These are phyloP conservation scores for Sebastes diploproa DNA, from an alignment of 2,797 vertebrate species.

Conservation along the genomic window DNA sequence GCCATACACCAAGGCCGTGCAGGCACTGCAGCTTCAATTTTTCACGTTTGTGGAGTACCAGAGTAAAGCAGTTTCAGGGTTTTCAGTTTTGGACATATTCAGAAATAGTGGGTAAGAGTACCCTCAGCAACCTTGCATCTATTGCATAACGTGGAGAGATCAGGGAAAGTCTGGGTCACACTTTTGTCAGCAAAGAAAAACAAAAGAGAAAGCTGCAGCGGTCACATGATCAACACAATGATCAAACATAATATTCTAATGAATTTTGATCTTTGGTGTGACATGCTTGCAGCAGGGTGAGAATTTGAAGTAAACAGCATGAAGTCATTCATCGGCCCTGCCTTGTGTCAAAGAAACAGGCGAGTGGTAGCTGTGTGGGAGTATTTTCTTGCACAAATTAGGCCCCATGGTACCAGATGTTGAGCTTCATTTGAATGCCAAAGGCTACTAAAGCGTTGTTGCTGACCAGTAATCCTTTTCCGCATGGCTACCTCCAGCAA, in stretches of 20 bases:
- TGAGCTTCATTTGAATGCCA: constrained; percentile 42
- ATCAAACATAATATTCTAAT: background rate
- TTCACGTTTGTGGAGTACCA: too few species aligned
- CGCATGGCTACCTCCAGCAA: background rate
- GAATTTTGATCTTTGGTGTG: background rate
- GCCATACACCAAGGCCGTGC: too few species aligned
- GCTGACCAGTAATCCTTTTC: constrained; percentile 6
- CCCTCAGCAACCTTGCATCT: background rate
- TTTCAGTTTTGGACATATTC: too few species aligned
- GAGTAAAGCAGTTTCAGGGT: too few species aligned
- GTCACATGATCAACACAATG: background rate
- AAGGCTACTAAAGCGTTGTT: background rate
- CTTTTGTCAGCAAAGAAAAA: background rate
- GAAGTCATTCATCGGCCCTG: constrained; percentile 16
- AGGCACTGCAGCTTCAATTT: too few species aligned
- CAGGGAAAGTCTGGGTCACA: background rate
- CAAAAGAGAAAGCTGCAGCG: background rate
- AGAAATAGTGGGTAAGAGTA: too few species aligned
- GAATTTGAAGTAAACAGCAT: constrained; percentile 12
- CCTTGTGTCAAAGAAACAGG: constrained; percentile 11
- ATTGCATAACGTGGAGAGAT: too few species aligned
- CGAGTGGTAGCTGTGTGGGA: constrained; percentile 27
- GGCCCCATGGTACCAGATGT: constrained; percentile 35
- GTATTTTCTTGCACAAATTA: constrained; percentile 54
- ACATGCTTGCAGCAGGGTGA: background rate